Evolutionary conservation across 2,888 invertebrate species (phyloP).

Genomic region (Tetragnatha montana): DNA sequence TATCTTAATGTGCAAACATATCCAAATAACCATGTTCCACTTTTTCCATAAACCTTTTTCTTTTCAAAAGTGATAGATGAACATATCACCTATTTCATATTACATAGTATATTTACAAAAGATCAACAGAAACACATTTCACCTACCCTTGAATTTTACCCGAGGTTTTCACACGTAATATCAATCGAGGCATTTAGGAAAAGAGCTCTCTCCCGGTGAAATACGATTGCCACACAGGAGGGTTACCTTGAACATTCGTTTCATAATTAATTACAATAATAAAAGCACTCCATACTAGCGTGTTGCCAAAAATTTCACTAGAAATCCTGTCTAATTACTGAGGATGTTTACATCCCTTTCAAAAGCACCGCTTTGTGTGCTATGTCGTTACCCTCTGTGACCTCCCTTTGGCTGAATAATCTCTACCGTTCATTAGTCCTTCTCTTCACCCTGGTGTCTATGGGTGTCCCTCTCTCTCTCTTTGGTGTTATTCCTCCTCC

Average conservation of each 20-base stretch:
- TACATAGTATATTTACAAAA: too few relatives aligned
- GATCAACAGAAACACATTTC: too few relatives aligned
- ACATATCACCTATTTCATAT: too few relatives aligned
- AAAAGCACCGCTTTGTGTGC: neutral
- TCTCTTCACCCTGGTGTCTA: too few relatives aligned
- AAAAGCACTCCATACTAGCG: neutral
- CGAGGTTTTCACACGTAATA: too few relatives aligned
- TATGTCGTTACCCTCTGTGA: neutral
- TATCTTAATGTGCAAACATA: too few relatives aligned
- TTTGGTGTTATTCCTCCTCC: neutral
- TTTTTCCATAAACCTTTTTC: too few relatives aligned
- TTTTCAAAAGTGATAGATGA: too few relatives aligned
- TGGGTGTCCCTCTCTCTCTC: neutral
- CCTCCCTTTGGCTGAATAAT: neutral
- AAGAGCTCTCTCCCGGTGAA: too few relatives aligned
- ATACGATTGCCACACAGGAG: neutral
- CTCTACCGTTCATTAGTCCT: neutral
- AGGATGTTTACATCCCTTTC: neutral
- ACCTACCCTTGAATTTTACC: too few relatives aligned
- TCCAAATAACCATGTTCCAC: too few relatives aligned
- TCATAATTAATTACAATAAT: neutral
- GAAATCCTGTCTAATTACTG: neutral
- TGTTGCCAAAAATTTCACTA: neutral
- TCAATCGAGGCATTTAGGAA: too few relatives aligned
- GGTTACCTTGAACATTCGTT: neutral